phyloP scores from a whole-genome alignment of 2,888 invertebrate genomes.

The Hedya salicella region DNA sequence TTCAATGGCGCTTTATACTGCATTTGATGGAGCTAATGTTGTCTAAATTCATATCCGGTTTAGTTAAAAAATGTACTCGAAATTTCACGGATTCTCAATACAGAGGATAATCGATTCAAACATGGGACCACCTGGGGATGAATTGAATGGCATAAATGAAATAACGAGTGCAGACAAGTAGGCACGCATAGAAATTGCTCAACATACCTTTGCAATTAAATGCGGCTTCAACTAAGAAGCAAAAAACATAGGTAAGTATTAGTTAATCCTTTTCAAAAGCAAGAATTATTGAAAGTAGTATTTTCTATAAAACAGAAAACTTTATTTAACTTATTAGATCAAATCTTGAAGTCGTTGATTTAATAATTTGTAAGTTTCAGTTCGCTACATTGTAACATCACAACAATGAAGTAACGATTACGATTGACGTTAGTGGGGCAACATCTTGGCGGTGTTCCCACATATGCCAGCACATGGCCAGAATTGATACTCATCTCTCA shows the following conservation, averaged over 20 bases:
- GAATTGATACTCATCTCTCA: constrained; percentile 71
- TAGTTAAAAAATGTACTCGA: constrained; percentile 62
- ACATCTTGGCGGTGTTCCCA: constrained; percentile 83
- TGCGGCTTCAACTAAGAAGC: constrained; percentile 6
- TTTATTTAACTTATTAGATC: background rate
- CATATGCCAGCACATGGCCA: constrained; percentile 81
- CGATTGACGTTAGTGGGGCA: constrained; percentile 79
- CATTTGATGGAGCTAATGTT: constrained; percentile 64
- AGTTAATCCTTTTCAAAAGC: no score
- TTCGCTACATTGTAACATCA: constrained; percentile 58
- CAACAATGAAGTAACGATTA: constrained; percentile 79
- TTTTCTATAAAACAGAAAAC: no score
- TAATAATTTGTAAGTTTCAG: background rate
- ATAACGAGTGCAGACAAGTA: constrained; percentile 17
- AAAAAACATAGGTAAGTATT: background rate
- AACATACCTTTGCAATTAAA: constrained; percentile 13
- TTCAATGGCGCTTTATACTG: constrained; percentile 70
- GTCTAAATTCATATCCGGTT: constrained; percentile 75
- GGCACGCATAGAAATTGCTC: constrained; percentile 24
- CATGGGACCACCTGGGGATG: constrained; percentile 57
- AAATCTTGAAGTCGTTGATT: no score
- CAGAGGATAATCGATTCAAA: constrained; percentile 45
- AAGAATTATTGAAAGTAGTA: no score
- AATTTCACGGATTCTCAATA: constrained; percentile 54
- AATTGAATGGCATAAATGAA: constrained; percentile 44